These are phyloP conservation scores for Meiosimyza decipiens DNA, from an alignment of 2,888 invertebrate genomes.

Conservation along the genomic window DNA sequence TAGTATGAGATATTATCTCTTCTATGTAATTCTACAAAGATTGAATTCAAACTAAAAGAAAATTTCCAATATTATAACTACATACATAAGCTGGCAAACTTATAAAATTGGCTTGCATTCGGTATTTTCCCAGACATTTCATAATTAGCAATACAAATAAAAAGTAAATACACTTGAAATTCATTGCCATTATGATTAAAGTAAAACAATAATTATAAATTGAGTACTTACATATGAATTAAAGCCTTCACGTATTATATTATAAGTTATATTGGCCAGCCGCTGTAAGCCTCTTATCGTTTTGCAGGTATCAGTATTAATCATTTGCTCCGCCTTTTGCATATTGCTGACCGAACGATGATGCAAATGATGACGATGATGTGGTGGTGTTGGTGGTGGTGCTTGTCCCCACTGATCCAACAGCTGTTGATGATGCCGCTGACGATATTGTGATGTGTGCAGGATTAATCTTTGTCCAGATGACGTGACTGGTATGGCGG, in stretches of 20 bases:
- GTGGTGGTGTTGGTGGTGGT: constrained; percentile 23
- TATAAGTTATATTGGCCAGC: constrained; percentile 40
- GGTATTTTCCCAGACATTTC: not conserved
- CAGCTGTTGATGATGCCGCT: constrained; percentile 45
- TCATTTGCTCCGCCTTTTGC: not conserved
- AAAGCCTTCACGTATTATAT: constrained; percentile 28
- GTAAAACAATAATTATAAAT: too few relatives aligned
- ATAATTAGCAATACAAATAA: not conserved
- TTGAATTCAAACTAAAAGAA: too few relatives aligned
- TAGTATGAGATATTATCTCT: too few relatives aligned
- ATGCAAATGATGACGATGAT: constrained; percentile 54
- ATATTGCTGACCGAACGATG: constrained; percentile 48
- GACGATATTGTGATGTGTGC: constrained; percentile 44
- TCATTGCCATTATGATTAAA: too few relatives aligned
- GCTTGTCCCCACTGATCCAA: constrained; percentile 40
- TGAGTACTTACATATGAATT: constrained; percentile 44
- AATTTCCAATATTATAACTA: too few relatives aligned
- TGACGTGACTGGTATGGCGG: constrained; percentile 41
- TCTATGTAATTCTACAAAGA: too few relatives aligned
- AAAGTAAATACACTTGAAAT: too few relatives aligned
- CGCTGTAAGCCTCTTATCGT: too few relatives aligned
- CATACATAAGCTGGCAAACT: too few relatives aligned
- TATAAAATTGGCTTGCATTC: too few relatives aligned
- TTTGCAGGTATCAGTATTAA: constrained; percentile 1
- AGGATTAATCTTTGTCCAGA: constrained; percentile 44